Evolutionary conservation across 1,140 invertebrate genomes (phyloP), one percentile per base, ranked within the genome.

Genomic region (Homalodisca vitripennis): DNA sequence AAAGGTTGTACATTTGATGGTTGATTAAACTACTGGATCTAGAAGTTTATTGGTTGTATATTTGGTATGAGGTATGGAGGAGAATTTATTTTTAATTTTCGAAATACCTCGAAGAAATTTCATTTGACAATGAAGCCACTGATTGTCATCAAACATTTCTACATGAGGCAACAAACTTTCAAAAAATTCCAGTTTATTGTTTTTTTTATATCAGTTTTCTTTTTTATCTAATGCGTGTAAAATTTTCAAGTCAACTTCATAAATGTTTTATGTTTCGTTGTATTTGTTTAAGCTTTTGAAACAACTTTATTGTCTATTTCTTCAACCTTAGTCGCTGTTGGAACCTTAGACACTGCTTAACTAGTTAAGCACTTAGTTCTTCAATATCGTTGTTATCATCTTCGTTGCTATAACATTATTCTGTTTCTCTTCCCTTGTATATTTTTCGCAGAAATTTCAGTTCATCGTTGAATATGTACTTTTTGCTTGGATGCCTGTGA

Each of bases 391-490:
- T 22, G 31, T 14, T n/a, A 22, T 34, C 27, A 46, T 32, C 34
- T 46, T 46, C 30, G 27, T 32, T 34, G 20, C 17, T 64, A 31
- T 31, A 32, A 22, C 30, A 22, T 32, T 32, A 27, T 10, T 17
- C 34, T 24, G 34, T 60, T 27, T 34, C 34, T 46, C 62, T 64
- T 2, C 22, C 62, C 22, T 64, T 12, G 20, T 64, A 64, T 20
- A 6, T 64, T 24, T 64, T 64, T 26, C 20, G 31, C 17, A 60
- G 24, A 24, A 60, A 46, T 17, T 64, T 27, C 17, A 64, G 30
- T 22, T 64, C 62, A 20, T 66, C 32, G 48, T 48, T 48, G 41
- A 66, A 66, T 47, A 48, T 48, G 27, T 66, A 66, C 26, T 47
- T 66, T 10, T 66, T 27, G 17, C n/a, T 47, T 66, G 2, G 31